Base-by-base conservation (phyloP, 2,797 vertebrate species). In the Crocodylus rhombifer region DNA sequence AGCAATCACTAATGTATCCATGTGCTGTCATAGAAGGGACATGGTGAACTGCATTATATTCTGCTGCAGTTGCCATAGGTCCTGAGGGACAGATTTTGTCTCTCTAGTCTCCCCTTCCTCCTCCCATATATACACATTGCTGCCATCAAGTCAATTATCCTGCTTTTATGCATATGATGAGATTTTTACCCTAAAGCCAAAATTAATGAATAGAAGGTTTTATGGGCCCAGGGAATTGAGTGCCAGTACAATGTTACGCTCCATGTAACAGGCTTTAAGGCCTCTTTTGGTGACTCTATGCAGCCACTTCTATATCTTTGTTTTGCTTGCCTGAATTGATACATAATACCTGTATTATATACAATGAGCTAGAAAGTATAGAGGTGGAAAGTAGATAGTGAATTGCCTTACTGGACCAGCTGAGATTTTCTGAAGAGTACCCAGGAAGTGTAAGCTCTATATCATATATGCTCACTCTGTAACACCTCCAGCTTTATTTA, bases 151-250 rank as follows among this genome's bases (percentile, higher is more conserved):
- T 0, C 8, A 4, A 36, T 56, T 82, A 82, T 62, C 88, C 7
- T 17, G 71, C 28, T 71, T 2, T 84, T 11, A 42, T 14, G 4
- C 0, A 0, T 10, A 2, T 58, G 81, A 61, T 3, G 56, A 78
- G 14, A 1, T 17, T 6, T 92, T 67, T 23, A 1, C 2, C 1
- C 42, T n/a, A 82, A 86, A 67, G 9, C 1, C 76, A 80, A 33
- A 26, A 55, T 16, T 71, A 60, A 20, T 60, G 58, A 21, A 71
- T 42, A 74, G 28, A 79, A 83, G 74, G 6, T 36, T 77, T n/a
- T 63, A 56, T 11, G 14, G 30, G 36, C 6, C 4, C 71, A 26
- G 5, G 26, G 77, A 90, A 36, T 36, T 36, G 67, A 89, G 82
- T 28, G 4, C 5, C 2, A 36, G 3, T 42, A 51, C 51, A 71